Conservation (phyloP, 2,797 vertebrate genomes). For the Ispidina picta region DNA sequence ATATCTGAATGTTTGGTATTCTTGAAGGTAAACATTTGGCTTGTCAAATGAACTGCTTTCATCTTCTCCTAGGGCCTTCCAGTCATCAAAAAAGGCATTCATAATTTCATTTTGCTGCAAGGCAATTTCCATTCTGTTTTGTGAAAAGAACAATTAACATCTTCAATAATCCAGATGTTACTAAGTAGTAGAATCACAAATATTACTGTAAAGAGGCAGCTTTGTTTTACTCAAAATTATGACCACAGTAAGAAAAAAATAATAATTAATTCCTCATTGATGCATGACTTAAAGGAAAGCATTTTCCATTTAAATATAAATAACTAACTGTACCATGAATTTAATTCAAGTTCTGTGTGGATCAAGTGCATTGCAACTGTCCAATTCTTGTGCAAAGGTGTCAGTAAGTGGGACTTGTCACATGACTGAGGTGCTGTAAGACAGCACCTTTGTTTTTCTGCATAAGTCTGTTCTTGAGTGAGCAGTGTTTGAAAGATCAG, state of each 20-base stretch:
- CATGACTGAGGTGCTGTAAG: neutral
- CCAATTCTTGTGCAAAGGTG: neutral
- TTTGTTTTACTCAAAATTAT: neutral
- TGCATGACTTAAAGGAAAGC: neutral
- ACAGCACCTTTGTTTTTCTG: neutral
- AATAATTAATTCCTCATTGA: neutral
- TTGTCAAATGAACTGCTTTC: constrained; percentile 75
- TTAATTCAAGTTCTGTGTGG: neutral
- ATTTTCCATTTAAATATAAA: neutral
- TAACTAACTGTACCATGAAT: neutral
- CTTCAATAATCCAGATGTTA: neutral
- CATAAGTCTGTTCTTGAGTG: neutral
- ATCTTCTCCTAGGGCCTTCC: constrained; percentile 80
- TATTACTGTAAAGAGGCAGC: neutral
- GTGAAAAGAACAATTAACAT: constrained; percentile 1
- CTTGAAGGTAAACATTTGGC: constrained; percentile 79
- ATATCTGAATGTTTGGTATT: constrained; percentile 86
- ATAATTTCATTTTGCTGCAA: constrained; percentile 90
- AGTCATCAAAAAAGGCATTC: constrained; percentile 87
- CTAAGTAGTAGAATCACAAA: neutral
- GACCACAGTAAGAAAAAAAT: neutral
- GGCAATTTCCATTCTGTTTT: constrained; percentile 83
- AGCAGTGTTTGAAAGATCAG: neutral
- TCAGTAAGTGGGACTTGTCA: neutral
- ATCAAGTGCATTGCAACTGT: neutral